These are phyloP conservation scores for Hirtodrosophila confusa DNA, from an alignment of 2,888 invertebrate genomes.

Conservation along the genomic window DNA sequence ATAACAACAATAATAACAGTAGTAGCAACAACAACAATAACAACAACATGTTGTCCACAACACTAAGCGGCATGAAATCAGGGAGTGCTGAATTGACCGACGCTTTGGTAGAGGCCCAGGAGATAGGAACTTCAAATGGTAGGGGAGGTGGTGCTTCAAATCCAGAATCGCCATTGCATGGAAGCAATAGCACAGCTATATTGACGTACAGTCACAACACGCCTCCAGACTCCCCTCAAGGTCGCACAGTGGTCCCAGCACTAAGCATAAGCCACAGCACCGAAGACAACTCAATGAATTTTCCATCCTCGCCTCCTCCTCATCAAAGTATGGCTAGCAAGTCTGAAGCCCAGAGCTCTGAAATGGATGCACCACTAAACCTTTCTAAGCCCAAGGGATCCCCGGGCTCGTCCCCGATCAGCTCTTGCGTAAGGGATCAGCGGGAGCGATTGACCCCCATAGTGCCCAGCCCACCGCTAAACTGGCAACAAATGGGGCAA, in stretches of 20 bases:
- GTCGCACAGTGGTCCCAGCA: constrained; percentile 5
- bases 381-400: constrained; percentile 93
- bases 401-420: constrained; percentile 84
- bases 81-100: constrained; percentile 16
- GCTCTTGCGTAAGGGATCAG: constrained; percentile 49
- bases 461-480: constrained; percentile 57
- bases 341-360: constrained; percentile 86
- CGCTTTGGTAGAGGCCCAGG: constrained; percentile 3
- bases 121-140: constrained; percentile 5
- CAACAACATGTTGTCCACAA: constrained; percentile 9
- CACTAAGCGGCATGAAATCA: background rate
- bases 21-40: constrained; percentile 27
- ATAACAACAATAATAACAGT: constrained; percentile 48
- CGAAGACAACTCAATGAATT: constrained; percentile 33
- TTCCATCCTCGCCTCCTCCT: constrained; percentile 40
- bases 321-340: constrained; percentile 13
- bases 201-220: constrained; percentile 56
- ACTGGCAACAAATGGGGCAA: constrained; percentile 54
- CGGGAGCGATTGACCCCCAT: constrained; percentile 47
- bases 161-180: constrained; percentile 37
- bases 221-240: constrained; percentile 64
- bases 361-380: constrained; percentile 94
- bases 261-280: constrained; percentile 2
- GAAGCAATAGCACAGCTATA: constrained; percentile 2
- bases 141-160: constrained; percentile 19